Percentiles rank a stretch among this genome's conserved stretches.
Evolutionary conservation across 2,797 vertebrate genomes (phyloP).

Genomic region (Gorsachius magnificus): DNA sequence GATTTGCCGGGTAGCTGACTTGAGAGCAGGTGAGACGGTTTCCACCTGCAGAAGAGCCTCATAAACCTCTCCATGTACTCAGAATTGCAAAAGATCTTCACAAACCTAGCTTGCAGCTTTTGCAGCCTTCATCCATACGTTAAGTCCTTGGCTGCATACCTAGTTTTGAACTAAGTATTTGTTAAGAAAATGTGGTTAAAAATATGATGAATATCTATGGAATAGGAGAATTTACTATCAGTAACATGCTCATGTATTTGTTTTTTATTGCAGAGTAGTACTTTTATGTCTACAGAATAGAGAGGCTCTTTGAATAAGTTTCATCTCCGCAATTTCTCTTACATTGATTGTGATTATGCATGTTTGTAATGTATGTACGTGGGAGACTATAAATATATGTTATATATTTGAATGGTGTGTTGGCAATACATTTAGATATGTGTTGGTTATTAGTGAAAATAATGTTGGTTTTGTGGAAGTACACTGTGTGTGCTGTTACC

Average conservation of each 20-base stretch:
- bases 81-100: background rate
- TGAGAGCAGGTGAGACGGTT: constrained; percentile 3
- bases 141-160: background rate
- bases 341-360: constrained; percentile 51
- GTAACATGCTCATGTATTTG: background rate
- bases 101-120: background rate
- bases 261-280: background rate
- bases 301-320: background rate
- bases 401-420: constrained; percentile 46
- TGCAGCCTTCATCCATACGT: background rate
- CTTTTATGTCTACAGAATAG: background rate
- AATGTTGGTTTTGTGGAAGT: constrained; percentile 5
- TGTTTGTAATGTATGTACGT: constrained; percentile 7
- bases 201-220: background rate
- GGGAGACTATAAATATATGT: constrained; percentile 61
- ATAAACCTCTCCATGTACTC: background rate
- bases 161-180: background rate
- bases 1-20: background rate
- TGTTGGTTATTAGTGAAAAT: constrained; percentile 61
- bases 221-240: background rate
- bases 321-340: constrained; percentile 23
- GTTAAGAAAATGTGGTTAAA: background rate
- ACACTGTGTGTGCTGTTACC: background rate
- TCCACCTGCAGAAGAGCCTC: background rate
- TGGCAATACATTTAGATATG: constrained; percentile 46